Base-by-base conservation (phyloP, 2,888 invertebrate species). In the Drosophila subquinaria region DNA sequence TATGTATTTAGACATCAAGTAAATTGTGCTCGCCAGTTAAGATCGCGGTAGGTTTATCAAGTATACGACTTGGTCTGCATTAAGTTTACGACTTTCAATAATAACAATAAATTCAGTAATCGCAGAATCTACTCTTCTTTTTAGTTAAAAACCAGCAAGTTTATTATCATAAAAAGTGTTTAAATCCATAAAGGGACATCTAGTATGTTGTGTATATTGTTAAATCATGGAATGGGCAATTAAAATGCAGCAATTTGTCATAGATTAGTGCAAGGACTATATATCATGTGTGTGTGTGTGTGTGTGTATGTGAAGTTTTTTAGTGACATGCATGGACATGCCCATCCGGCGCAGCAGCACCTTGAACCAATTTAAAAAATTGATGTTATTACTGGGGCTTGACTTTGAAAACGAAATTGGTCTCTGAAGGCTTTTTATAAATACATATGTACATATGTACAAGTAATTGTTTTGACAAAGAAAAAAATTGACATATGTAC, bases 1-100 rank as follows among this genome's bases (percentile, higher is more conserved):
- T 35, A 89, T 89, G 87, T 35, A 30, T 47, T 72, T 51, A 45
- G 15, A 33, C 38, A 48, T 67, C 15, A 52, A 76, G 74, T 66
- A 70, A 81, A 62, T 43, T 60, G 53, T 57, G 60, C 56, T 40
- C 15, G 27, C 8, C 48, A 13, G 9, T 51, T 5, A 36, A 55
- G 36, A 55, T 56, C 42, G 47, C 64, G 71, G 77, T 78, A 64
- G 9, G 78, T 59, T 38, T n/a, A 11, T n/a, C 9, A 40, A 15
- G 20, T 20, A 10, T 36, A 38, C 52, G 27, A 36, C 20, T 11
- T 42, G 42, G 11, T 9, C 4, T 17, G 33, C 30, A 36, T 51
- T 51, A 51, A 36, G 50, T 42, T 42, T 55, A 42, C 30, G 17
- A 11, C 30, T 5, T 30, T 11, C 4, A 15, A 33, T 50, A 11